Evolutionary conservation across 2,113 vertebrate genomes (phyloP).

Genomic region (Ranitomeya imitator): DNA sequence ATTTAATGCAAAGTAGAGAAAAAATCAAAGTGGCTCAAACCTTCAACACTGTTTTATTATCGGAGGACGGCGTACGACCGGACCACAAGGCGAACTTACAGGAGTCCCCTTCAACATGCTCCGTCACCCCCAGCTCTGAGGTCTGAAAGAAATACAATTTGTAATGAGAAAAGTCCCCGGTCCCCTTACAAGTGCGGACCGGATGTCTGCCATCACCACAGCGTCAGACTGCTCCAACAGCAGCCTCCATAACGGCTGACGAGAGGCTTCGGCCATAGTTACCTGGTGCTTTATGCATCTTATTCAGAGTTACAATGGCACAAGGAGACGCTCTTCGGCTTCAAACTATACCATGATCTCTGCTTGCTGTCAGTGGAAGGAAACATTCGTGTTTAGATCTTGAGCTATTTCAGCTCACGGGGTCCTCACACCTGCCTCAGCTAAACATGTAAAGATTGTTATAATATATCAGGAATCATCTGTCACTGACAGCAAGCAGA

Average conservation of each 20-base stretch:
- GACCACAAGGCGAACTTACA: conserved; percentile 98
- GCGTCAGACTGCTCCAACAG: too few relatives aligned
- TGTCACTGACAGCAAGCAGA: too few relatives aligned
- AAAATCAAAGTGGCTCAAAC: conserved; percentile 66
- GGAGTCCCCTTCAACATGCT: conserved; percentile 97
- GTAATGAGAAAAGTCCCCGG: background rate
- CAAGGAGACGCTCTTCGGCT: too few relatives aligned
- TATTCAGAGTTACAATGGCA: too few relatives aligned
- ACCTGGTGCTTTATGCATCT: too few relatives aligned
- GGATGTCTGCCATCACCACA: too few relatives aligned
- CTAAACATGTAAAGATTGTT: background rate
- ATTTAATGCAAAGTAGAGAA: background rate
- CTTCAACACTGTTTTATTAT: conserved; percentile 97
- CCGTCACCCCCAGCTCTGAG: conserved; percentile 94
- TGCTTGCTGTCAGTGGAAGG: background rate
- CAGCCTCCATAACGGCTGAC: too few relatives aligned
- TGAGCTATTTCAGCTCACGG: background rate
- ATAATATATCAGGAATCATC: background rate
- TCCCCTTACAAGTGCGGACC: too few relatives aligned
- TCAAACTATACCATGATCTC: background rate
- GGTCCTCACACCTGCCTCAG: background rate
- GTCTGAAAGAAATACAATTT: conserved; percentile 80
- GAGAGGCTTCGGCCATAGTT: too few relatives aligned
- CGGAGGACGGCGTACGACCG: conserved; percentile 94
- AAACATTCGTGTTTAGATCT: background rate